phyloP scores from a whole-genome alignment of 1,140 invertebrate species.

The Vanessa atalanta region DNA sequence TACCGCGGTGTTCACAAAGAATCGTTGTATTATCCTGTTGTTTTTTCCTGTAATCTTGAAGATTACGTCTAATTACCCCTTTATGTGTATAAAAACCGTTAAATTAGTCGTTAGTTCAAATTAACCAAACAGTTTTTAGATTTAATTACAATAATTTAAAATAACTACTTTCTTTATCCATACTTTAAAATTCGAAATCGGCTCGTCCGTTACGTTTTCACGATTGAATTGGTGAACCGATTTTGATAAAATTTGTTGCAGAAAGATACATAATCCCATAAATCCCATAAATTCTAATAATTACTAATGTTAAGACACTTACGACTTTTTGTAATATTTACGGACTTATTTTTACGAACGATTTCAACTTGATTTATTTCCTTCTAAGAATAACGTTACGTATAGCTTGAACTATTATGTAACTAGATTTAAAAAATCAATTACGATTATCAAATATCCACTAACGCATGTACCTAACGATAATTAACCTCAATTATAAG shows the following conservation, averaged over 20 bases:
- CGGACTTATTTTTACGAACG: too few relatives aligned
- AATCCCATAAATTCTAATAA: too few relatives aligned
- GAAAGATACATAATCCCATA: too few relatives aligned
- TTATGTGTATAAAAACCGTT: conserved; percentile 9
- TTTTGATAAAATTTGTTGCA: too few relatives aligned
- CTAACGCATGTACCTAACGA: background rate
- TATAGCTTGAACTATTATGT: background rate
- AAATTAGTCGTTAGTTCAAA: background rate
- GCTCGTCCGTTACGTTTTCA: too few relatives aligned
- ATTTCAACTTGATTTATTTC: too few relatives aligned
- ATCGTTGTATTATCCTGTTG: conserved; percentile 22
- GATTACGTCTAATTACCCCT: conserved; percentile 9
- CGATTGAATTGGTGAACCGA: too few relatives aligned
- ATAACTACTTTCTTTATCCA: background rate
- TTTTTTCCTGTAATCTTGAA: conserved; percentile 3
- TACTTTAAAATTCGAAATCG: background rate
- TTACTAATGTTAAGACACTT: too few relatives aligned
- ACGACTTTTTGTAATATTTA: too few relatives aligned
- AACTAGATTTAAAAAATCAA: background rate
- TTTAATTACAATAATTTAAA: conserved; percentile 6
- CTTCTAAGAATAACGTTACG: too few relatives aligned
- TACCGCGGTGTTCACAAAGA: conserved; percentile 24
- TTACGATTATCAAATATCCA: background rate
- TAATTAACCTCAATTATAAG: conserved; percentile 18
- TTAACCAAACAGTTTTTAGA: background rate